Evolutionary conservation across 2,888 invertebrate species (phyloP).

Genomic region (Drosophila ezoana): DNA sequence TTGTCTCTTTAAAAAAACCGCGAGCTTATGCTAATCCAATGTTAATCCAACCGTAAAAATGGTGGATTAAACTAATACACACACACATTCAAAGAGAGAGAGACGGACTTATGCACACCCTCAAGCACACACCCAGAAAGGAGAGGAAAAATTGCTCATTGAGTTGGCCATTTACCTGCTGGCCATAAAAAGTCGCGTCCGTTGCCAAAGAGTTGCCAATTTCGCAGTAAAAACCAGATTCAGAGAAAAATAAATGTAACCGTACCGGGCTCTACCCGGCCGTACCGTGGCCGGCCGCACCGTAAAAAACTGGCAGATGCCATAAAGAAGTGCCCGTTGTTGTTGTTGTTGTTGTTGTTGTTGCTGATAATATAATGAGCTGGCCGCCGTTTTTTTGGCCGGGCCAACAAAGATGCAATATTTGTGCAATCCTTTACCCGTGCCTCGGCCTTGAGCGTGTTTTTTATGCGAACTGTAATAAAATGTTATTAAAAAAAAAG

Average conservation of each 20-base stretch:
- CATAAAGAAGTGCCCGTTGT: constrained; percentile 20
- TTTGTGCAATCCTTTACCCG: constrained; percentile 82
- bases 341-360: too few species aligned
- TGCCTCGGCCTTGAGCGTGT: constrained; percentile 56
- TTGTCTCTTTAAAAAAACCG: constrained; percentile 60
- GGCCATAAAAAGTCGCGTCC: constrained; percentile 60
- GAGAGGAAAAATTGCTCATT: constrained; percentile 31
- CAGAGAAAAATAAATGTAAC: constrained; percentile 58
- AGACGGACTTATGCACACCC: neutral
- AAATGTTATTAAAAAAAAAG: neutral
- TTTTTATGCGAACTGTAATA: constrained; percentile 50
- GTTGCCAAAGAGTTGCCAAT: constrained; percentile 72
- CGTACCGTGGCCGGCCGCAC: neutral
- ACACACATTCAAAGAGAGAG: constrained; percentile 5
- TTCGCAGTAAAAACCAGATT: constrained; percentile 69
- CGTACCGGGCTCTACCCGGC: neutral
- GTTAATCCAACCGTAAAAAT: constrained; percentile 78
- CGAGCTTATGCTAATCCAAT: constrained; percentile 71
- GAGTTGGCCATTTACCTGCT: constrained; percentile 53
- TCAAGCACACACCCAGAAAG: constrained; percentile 11
- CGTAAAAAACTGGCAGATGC: constrained; percentile 47
- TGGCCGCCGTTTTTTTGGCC: constrained; percentile 41
- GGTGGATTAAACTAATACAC: constrained; percentile 68
- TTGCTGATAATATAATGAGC: constrained; percentile 58
- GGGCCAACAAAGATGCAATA: constrained; percentile 76